Conservation (phyloP, 2,888 invertebrate species). For the Prosopocoilus inquinatus region DNA sequence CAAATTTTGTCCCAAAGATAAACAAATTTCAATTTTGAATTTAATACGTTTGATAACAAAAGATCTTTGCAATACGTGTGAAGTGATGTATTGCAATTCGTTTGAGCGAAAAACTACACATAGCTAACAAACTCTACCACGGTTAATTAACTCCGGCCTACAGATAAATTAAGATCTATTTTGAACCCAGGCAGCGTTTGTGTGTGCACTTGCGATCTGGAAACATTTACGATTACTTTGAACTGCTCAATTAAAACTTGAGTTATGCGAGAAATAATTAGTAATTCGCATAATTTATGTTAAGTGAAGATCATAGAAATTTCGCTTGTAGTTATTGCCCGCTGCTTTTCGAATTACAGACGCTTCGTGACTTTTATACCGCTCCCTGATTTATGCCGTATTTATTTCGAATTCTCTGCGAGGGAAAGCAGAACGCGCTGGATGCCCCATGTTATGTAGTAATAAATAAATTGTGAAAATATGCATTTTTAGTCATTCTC, state of each 20-base stretch:
- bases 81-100: no score
- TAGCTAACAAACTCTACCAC: no score
- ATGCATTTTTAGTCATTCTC: no score
- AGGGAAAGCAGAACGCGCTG: no score
- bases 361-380: constrained; percentile 20
- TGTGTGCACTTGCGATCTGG: constrained; percentile 10
- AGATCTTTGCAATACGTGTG: no score
- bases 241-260: constrained; percentile 42
- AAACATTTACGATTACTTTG: constrained; percentile 37
- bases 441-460: no score
- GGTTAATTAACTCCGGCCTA: no score
- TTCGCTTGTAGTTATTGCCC: constrained; percentile 34
- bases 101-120: no score
- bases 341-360: constrained; percentile 21
- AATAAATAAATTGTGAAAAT: no score
- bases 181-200: neutral
- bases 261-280: constrained; percentile 45
- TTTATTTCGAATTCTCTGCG: neutral
- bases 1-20: no score
- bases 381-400: constrained; percentile 13
- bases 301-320: constrained; percentile 42
- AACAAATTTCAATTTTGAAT: no score
- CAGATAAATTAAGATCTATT: neutral
- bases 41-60: no score
- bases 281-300: constrained; percentile 42